Evolutionary conservation across 2,888 invertebrate genomes (phyloP).

Genomic region (Drosophila sordidula): DNA sequence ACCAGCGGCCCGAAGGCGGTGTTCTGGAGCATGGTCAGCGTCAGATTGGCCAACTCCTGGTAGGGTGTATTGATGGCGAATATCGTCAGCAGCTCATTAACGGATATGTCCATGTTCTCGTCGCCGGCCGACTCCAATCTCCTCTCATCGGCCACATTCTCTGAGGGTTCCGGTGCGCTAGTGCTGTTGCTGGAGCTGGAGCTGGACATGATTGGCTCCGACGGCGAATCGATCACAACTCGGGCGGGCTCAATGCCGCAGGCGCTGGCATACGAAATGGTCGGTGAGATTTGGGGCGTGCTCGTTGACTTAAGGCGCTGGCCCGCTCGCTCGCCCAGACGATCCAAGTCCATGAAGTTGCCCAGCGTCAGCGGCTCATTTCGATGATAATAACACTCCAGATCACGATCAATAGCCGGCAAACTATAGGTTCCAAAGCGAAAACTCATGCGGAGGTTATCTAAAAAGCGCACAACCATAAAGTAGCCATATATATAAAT

Average conservation of each 20-base stretch:
- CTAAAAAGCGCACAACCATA: not conserved
- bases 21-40: conserved; percentile 30
- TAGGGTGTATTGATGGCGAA: conserved; percentile 35
- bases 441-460: conserved; percentile 16
- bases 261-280: not conserved
- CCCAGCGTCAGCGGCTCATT: conserved; percentile 35
- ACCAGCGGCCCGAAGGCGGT: conserved; percentile 31
- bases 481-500: not conserved
- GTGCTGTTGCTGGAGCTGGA: not conserved
- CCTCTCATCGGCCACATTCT: not conserved
- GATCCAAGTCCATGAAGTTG: conserved; percentile 35
- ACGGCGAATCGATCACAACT: no score
- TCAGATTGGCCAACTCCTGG: conserved; percentile 23
- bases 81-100: conserved; percentile 14
- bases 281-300: not conserved
- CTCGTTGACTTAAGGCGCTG: not conserved
- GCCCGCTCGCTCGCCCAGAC: conserved; percentile 4
- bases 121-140: not conserved
- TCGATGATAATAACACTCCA: conserved; percentile 38
- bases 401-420: conserved; percentile 26
- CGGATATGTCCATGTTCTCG: conserved; percentile 11
- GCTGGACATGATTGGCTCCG: conserved; percentile 2
- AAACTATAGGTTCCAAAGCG: not conserved
- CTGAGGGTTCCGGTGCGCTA: not conserved
- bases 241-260: not conserved